Percentiles rank a stretch among this genome's conserved stretches.
Evolutionary conservation across 1,140 invertebrate genomes (phyloP).

Genomic region (Portunus trituberculatus): DNA sequence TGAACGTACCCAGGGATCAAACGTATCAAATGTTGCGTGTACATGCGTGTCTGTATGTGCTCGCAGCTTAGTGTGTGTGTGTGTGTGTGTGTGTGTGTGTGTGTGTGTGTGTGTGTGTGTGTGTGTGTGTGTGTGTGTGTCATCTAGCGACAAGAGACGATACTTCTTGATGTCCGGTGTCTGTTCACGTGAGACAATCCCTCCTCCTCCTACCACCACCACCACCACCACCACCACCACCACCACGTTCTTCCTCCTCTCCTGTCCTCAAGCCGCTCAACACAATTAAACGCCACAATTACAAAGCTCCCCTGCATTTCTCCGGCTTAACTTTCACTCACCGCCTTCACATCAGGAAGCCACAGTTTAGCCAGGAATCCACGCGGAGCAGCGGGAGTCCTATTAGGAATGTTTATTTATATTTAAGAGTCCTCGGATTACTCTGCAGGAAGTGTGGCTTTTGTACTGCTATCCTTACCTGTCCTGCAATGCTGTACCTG

Average conservation of each 20-base stretch:
- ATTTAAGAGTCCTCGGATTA: too few relatives aligned
- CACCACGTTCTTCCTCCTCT: not conserved
- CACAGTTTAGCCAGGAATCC: too few relatives aligned
- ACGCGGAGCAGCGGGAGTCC: too few relatives aligned
- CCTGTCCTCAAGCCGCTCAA: not conserved
- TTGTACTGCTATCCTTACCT: too few relatives aligned
- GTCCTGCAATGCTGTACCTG: too few relatives aligned
- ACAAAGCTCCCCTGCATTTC: too few relatives aligned
- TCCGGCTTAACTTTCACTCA: too few relatives aligned
- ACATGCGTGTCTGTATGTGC: not conserved
- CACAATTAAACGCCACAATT: too few relatives aligned
- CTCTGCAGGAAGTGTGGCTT: too few relatives aligned
- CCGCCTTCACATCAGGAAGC: too few relatives aligned
- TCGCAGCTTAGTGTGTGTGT: not conserved
- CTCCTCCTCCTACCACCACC: not conserved
- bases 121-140: conserved; percentile 56
- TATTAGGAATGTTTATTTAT: too few relatives aligned
- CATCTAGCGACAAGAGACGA: not conserved
- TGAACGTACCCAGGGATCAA: not conserved
- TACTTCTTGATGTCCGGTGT: not conserved
- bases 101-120: conserved; percentile 58
- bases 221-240: not conserved
- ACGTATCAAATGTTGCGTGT: not conserved
- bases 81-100: conserved; percentile 43
- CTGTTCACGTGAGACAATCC: not conserved